These are phyloP conservation scores for Periparus ater DNA, from an alignment of 2,797 vertebrate species.

Conservation along the genomic window DNA sequence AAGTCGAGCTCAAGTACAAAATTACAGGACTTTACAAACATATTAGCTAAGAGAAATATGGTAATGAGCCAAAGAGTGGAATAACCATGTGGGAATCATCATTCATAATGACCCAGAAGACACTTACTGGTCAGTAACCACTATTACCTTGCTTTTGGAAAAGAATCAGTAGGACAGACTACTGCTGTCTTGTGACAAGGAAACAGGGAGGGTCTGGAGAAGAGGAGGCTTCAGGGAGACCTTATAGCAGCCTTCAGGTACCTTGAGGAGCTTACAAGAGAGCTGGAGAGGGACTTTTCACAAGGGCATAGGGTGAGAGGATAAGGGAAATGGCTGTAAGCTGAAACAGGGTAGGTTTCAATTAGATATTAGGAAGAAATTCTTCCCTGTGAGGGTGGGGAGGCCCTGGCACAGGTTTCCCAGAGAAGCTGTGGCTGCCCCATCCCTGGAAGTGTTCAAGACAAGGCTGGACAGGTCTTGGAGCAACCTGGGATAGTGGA, in stretches of 20 bases:
- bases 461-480: fast-evolving
- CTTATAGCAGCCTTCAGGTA: not conserved
- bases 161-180: not conserved
- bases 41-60: not conserved
- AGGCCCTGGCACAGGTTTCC: not conserved
- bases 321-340: not conserved
- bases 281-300: not conserved
- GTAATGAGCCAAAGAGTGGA: not conserved
- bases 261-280: not conserved
- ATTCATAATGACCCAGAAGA: not conserved
- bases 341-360: not conserved
- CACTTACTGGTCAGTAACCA: not conserved
- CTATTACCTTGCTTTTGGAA: not conserved
- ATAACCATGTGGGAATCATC: not conserved
- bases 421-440: not conserved
- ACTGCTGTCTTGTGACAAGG: not conserved
- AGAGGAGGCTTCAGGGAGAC: not conserved
- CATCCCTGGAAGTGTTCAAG: not conserved
- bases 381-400: not conserved
- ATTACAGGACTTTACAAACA: not conserved
- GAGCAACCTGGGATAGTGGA: fast-evolving
- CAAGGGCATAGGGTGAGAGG: not conserved
- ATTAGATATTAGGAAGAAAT: not conserved
- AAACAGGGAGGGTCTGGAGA: not conserved
- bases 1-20: not conserved